Conservation (phyloP, 2,888 invertebrate genomes). For the Anorthoa munda region DNA sequence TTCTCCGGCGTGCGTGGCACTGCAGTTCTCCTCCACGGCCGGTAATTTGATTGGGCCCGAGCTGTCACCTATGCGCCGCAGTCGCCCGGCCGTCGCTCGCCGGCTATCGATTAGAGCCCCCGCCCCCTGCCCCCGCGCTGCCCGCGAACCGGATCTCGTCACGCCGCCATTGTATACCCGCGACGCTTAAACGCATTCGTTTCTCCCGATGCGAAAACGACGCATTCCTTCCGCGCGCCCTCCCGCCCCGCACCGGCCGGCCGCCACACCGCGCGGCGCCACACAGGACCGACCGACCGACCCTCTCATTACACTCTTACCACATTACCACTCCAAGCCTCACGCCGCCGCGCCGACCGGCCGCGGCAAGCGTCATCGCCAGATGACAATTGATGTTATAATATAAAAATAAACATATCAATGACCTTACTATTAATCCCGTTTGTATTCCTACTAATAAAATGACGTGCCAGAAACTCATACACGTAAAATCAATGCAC, state of each 20-base stretch:
- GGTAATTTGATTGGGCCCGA: constrained; percentile 90
- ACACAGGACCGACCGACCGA: constrained; percentile 79
- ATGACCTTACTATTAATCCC: constrained; percentile 54
- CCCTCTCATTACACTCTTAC: constrained; percentile 88
- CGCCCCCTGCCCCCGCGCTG: constrained; percentile 85
- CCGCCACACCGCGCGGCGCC: constrained; percentile 79
- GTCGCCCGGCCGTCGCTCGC: constrained; percentile 90
- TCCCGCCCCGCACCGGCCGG: constrained; percentile 80
- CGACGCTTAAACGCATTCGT: constrained; percentile 91
- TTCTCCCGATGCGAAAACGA: constrained; percentile 91
- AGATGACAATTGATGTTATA: constrained; percentile 62
- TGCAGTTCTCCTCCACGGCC: constrained; percentile 88
- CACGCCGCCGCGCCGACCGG: constrained; percentile 56
- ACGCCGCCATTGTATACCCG: constrained; percentile 91
- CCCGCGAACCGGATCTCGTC: constrained; percentile 91
- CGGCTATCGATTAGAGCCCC: constrained; percentile 90
- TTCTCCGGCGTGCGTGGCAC: constrained; percentile 83
- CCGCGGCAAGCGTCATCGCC: constrained; percentile 64
- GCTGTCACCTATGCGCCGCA: constrained; percentile 91
- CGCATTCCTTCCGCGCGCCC: constrained; percentile 91
- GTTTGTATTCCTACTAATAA: constrained; percentile 52
- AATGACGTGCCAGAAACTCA: constrained; percentile 7
- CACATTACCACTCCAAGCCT: constrained; percentile 72
- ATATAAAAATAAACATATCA: constrained; percentile 57
- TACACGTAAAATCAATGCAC: not conserved